Percentiles rank a stretch among this genome's conserved stretches.
Conservation (phyloP, 1,140 invertebrate genomes). For the Hylaeus anthracinus region DNA sequence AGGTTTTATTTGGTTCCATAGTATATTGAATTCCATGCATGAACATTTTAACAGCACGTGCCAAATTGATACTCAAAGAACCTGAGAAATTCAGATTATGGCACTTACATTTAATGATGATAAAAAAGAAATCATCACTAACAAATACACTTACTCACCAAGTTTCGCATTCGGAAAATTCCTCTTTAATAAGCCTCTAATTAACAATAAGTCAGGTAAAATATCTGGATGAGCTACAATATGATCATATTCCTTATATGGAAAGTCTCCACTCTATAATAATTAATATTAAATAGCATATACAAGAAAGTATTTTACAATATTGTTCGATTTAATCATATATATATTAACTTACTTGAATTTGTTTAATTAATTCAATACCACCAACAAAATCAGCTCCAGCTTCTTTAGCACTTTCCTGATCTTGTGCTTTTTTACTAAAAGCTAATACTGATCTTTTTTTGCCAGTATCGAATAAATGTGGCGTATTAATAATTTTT, state of each 20-base stretch:
- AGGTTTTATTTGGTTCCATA: slow-evolving; percentile 83
- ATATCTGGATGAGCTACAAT: slow-evolving; percentile 89
- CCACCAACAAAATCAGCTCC: slow-evolving; percentile 88
- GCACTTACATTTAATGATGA: background rate
- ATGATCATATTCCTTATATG: slow-evolving; percentile 87
- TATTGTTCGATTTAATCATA: slow-evolving; percentile 60
- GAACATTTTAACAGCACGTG: slow-evolving; percentile 83
- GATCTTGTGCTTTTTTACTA: slow-evolving; percentile 83
- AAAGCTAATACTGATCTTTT: slow-evolving; percentile 86
- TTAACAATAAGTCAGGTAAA: slow-evolving; percentile 86
- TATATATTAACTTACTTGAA: slow-evolving; percentile 81
- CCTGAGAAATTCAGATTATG: slow-evolving; percentile 65
- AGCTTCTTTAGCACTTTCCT: slow-evolving; percentile 82
- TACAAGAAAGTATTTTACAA: background rate
- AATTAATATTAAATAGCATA: background rate
- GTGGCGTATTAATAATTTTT: slow-evolving; percentile 83
- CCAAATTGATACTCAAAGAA: slow-evolving; percentile 85
- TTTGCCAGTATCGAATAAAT: slow-evolving; percentile 85
- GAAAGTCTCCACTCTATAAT: slow-evolving; percentile 84
- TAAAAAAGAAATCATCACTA: slow-evolving; percentile 5
- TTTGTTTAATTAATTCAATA: slow-evolving; percentile 86
- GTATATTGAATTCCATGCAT: slow-evolving; percentile 86
- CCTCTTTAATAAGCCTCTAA: slow-evolving; percentile 88
- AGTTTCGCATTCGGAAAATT: slow-evolving; percentile 86
- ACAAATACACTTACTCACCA: slow-evolving; percentile 74